phyloP scores from a whole-genome alignment of 2,888 invertebrate genomes.

The Agrilus cyanescens region DNA sequence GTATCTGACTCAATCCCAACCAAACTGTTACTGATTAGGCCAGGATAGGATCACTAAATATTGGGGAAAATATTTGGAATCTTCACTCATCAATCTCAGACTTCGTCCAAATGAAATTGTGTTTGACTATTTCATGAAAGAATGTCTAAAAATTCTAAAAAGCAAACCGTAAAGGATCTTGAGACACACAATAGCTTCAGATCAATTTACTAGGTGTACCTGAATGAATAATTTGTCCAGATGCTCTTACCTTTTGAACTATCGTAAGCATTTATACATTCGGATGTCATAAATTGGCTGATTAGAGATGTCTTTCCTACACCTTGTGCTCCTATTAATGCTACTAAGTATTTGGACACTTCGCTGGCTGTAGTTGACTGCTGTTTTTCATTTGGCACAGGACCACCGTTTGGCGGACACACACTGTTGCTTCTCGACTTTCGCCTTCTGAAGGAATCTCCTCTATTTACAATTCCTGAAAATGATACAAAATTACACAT shows the following conservation, averaged over 20 bases:
- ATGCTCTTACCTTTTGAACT: slow-evolving; percentile 58
- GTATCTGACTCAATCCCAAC: too few species aligned
- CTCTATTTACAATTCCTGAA: slow-evolving; percentile 83
- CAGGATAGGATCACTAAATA: too few species aligned
- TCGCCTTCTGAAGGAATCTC: slow-evolving; percentile 82
- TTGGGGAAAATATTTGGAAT: too few species aligned
- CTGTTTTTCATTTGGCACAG: slow-evolving; percentile 42
- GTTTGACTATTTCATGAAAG: too few species aligned
- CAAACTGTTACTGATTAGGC: too few species aligned
- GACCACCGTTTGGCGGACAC: slow-evolving; percentile 42
- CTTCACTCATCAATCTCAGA: too few species aligned
- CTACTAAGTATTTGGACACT: slow-evolving; percentile 49
- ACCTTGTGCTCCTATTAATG: slow-evolving; percentile 66
- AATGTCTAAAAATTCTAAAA: too few species aligned
- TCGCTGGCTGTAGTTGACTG: slow-evolving; percentile 27
- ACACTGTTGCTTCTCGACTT: slow-evolving; percentile 74
- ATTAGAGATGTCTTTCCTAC: slow-evolving; percentile 79
- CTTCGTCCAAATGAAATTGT: too few species aligned
- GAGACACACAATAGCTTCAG: too few species aligned
- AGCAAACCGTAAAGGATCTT: too few species aligned
- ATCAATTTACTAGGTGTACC: too few species aligned
- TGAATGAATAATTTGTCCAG: too few species aligned
- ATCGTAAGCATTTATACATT: slow-evolving; percentile 89
- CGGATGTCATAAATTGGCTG: slow-evolving; percentile 85
- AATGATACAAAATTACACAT: slow-evolving; percentile 12